phyloP scores from a whole-genome alignment of 2,888 invertebrate species.

The Thymelicus acteon region DNA sequence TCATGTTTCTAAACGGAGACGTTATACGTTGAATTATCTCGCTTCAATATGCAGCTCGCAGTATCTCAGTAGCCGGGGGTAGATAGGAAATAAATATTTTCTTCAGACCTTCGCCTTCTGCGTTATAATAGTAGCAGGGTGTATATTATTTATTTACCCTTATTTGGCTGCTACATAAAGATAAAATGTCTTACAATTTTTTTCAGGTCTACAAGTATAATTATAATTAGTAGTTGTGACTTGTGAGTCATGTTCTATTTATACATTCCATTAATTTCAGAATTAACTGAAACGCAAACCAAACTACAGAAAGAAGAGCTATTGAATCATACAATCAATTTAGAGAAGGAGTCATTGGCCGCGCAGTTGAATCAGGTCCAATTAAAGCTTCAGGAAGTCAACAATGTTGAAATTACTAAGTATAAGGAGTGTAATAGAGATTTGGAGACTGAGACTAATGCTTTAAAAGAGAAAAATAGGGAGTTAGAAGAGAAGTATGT shows the following conservation, averaged over 20 bases:
- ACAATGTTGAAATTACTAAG: slow-evolving; percentile 52
- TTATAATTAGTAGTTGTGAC: no score
- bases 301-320: slow-evolving; percentile 53
- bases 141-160: no score
- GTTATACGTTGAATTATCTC: no score
- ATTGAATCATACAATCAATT: slow-evolving; percentile 45
- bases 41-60: no score
- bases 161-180: no score
- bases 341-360: slow-evolving; percentile 56
- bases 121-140: no score
- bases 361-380: slow-evolving; percentile 59
- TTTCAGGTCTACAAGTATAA: no score
- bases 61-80: no score
- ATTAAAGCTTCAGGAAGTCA: slow-evolving; percentile 55
- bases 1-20: no score
- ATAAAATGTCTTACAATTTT: no score
- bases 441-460: slow-evolving; percentile 54
- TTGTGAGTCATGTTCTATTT: slow-evolving; percentile 2
- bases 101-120: no score
- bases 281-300: slow-evolving; percentile 52
- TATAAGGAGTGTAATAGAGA: slow-evolving; percentile 56
- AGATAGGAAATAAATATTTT: no score
- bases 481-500: slow-evolving; percentile 68
- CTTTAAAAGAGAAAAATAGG: slow-evolving; percentile 56
- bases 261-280: slow-evolving; percentile 47